Percentiles rank a stretch among this genome's conserved stretches.
Conservation (phyloP, 2,797 vertebrate species). For the Brachyrhaphis roseni region DNA sequence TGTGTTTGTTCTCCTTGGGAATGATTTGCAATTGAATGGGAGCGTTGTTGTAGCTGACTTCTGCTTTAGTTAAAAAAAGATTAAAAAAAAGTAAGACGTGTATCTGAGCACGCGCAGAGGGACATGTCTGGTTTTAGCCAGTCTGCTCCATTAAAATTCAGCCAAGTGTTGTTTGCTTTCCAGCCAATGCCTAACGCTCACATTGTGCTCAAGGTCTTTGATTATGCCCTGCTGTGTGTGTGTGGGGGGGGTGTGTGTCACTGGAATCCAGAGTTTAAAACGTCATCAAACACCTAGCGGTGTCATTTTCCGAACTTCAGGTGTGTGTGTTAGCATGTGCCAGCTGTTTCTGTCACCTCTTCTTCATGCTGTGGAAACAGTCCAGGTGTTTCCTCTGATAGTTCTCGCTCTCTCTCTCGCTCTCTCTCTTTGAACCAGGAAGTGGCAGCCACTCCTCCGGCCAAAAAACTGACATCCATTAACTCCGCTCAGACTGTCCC, state of each 20-base stretch:
- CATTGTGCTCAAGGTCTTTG: slow-evolving; percentile 57
- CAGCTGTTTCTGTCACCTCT: slow-evolving; percentile 23
- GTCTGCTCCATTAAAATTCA: slow-evolving; percentile 61
- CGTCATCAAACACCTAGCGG: slow-evolving; percentile 17
- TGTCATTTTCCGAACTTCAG: slow-evolving; percentile 34
- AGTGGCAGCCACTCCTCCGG: slow-evolving; percentile 40
- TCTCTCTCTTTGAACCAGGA: slow-evolving; percentile 57
- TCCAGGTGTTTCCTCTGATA: slow-evolving; percentile 66
- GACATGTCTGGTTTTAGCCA: slow-evolving; percentile 38
- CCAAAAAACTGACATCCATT: slow-evolving; percentile 43
- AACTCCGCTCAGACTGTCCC: slow-evolving; percentile 22
- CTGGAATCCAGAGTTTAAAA: slow-evolving; percentile 24
- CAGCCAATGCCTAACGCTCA: slow-evolving; percentile 29
- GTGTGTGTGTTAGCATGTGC: slow-evolving; percentile 8
- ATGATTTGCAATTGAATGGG: slow-evolving; percentile 65
- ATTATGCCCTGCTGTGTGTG: slow-evolving; percentile 24
- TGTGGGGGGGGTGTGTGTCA: not conserved
- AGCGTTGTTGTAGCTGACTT: slow-evolving; percentile 37
- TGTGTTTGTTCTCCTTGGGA: slow-evolving; percentile 47
- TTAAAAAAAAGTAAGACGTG: slow-evolving; percentile 34
- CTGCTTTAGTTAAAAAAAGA: slow-evolving; percentile 27
- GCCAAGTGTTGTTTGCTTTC: slow-evolving; percentile 60
- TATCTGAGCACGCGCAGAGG: slow-evolving; percentile 39
- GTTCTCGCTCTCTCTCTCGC: slow-evolving; percentile 31
- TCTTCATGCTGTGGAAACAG: slow-evolving; percentile 22